A percentile compares a stretch with the other conserved stretches of the same genome.
phyloP scores from a whole-genome alignment of 2,113 vertebrate genomes.

The Psilopogon haemacephalus region DNA sequence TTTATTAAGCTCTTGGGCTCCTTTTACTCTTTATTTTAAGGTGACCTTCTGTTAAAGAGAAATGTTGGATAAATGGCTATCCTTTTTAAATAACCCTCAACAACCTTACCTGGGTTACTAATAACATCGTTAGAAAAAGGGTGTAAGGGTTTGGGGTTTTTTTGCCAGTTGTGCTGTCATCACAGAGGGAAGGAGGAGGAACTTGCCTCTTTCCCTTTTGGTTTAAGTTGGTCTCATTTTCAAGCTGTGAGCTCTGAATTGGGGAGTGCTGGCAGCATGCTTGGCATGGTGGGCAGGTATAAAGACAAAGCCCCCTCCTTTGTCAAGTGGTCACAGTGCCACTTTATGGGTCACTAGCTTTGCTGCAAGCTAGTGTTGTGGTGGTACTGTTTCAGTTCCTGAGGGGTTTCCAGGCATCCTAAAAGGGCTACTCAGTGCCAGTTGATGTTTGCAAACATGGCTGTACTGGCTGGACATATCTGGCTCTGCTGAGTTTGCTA shows the following conservation, averaged over 20 bases:
- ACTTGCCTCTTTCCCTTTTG: neutral
- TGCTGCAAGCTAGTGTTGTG: neutral
- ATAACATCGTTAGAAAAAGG: neutral
- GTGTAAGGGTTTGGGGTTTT: neutral
- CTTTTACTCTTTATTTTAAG: slow-evolving; percentile 55
- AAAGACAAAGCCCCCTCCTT: slow-evolving; percentile 3
- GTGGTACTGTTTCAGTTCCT: neutral
- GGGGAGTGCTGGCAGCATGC: neutral
- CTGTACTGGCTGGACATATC: neutral
- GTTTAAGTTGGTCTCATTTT: slow-evolving; percentile 12
- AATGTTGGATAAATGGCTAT: neutral
- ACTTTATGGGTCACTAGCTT: neutral
- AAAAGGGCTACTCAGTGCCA: rapidly evolving
- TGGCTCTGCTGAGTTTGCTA: neutral
- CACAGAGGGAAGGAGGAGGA: neutral
- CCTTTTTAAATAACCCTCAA: slow-evolving; percentile 21
- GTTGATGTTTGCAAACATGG: neutral
- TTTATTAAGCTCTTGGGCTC: slow-evolving; percentile 60
- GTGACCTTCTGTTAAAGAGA: slow-evolving; percentile 42
- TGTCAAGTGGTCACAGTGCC: neutral
- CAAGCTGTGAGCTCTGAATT: neutral
- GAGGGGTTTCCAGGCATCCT: neutral
- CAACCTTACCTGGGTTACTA: slow-evolving; percentile 5
- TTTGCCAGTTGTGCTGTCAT: neutral
- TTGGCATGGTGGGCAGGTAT: neutral